Base-by-base conservation (phyloP, 1,140 invertebrate species). In the Rhynchophorus ferrugineus region DNA sequence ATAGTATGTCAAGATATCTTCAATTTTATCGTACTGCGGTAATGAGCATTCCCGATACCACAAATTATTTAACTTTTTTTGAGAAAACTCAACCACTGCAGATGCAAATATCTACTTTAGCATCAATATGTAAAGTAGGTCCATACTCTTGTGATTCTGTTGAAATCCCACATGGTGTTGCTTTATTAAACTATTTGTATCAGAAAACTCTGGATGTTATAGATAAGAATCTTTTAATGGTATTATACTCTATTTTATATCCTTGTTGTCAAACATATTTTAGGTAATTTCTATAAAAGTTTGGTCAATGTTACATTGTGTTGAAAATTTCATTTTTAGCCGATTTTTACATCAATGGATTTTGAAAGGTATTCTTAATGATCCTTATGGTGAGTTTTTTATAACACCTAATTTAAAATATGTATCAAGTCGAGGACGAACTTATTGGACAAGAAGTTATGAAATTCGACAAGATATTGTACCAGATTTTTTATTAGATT, bases 311-410 rank as follows among this genome's bases (percentile, higher is more conserved):
- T 16, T 43, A 3, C 13, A 11, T n/a, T 20, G 38, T 7, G n/a
- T 37, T 37, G 22, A 37, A 7, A 36, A 11, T 38, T 9, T 5
- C 7, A 8, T 46, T 58, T 61, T 49, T 45, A 64, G 61, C 41
- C 62, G 62, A 14, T 70, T 68, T 60, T 49, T 69, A 18, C 58
- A 64, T 52, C 63, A 63, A 24, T 70, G 69, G 69, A 58, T 70
- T 19, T 59, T 69, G 3, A 59, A 69, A 48, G 69, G 69, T n/a
- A 46, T 39, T 6, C 34, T 68, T n/a, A 59, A 65, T 34, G 69
- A 70, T 54, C 62, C 63, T 1, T 64, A 65, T 42, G 63, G 60
- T 16, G 69, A 70, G 52, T 70, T 69, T 53, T 69, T 70, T 46
- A 59, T 70, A n/a, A 56, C 60, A 43, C 22, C 57, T 1, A 60